Conservation (phyloP, 2,797 vertebrate genomes). For the Sebastes kiyomatsui region DNA sequence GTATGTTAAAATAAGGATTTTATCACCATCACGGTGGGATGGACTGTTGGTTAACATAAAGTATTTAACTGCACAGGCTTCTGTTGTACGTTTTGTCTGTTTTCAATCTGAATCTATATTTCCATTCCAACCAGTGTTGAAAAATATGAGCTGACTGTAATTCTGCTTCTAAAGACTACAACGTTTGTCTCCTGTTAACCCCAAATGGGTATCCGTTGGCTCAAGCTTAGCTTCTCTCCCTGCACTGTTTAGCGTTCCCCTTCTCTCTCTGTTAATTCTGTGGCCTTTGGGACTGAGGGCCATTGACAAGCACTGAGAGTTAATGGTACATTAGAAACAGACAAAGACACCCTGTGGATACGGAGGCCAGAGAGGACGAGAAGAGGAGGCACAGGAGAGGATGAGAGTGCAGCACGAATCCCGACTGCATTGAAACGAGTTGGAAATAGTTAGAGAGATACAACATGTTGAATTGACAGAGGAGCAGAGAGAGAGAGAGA, state of each 20-base stretch:
- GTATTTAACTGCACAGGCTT: neutral
- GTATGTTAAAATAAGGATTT: neutral
- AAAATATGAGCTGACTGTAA: neutral
- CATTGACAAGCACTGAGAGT: constrained; percentile 43
- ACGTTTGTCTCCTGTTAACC: constrained; percentile 1
- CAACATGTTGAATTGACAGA: constrained; percentile 9
- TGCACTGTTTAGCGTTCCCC: neutral
- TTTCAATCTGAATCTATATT: neutral
- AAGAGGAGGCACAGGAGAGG: constrained; percentile 1
- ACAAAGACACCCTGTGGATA: constrained; percentile 52
- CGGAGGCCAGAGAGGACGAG: constrained; percentile 10
- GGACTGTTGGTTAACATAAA: neutral
- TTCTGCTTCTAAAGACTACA: neutral
- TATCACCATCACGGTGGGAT: neutral
- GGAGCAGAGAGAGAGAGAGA: neutral
- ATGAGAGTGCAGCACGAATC: constrained; percentile 10
- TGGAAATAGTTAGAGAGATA: constrained; percentile 19
- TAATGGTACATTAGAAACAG: constrained; percentile 53
- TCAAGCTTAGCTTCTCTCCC: neutral
- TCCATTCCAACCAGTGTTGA: neutral
- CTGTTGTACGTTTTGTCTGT: neutral
- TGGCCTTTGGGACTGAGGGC: constrained; percentile 26
- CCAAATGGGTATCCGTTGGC: neutral
- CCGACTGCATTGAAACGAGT: neutral
- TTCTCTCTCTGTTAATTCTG: neutral